Evolutionary conservation across 2,113 vertebrate species (phyloP).

Genomic region (Engystomops pustulosus): DNA sequence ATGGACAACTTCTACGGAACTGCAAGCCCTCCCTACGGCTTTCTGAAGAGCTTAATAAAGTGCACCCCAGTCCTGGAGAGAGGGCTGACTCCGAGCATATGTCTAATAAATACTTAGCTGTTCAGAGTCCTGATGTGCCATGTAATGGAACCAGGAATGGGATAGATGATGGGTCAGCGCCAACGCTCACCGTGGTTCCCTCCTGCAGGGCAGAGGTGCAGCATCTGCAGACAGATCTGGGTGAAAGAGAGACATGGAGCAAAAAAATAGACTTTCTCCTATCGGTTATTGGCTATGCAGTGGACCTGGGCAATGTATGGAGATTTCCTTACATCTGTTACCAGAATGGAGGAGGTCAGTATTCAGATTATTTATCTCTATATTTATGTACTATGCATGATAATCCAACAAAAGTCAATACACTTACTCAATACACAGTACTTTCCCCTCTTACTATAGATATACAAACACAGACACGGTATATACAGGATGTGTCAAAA

Average conservation of each 20-base stretch:
- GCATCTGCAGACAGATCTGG: slow-evolving; percentile 62
- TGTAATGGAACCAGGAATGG: slow-evolving; percentile 66
- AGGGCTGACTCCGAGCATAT: slow-evolving; percentile 77
- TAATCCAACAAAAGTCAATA: too few relatives aligned
- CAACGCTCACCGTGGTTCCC: slow-evolving; percentile 82
- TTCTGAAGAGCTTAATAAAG: slow-evolving; percentile 64
- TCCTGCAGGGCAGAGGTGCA: slow-evolving; percentile 72
- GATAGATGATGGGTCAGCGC: slow-evolving; percentile 72
- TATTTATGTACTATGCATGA: too few relatives aligned
- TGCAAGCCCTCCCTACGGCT: slow-evolving; percentile 62
- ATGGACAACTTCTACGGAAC: slow-evolving; percentile 73
- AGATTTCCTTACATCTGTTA: slow-evolving; percentile 98
- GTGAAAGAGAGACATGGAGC: slow-evolving; percentile 89
- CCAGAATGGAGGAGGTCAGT: slow-evolving; percentile 97
- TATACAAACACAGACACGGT: too few relatives aligned
- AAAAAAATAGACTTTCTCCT: slow-evolving; percentile 98
- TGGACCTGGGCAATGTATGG: slow-evolving; percentile 98
- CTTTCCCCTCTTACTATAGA: too few relatives aligned
- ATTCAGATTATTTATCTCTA: background rate
- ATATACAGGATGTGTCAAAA: too few relatives aligned
- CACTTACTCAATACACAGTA: too few relatives aligned
- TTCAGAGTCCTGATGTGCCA: slow-evolving; percentile 74
- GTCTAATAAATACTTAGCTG: slow-evolving; percentile 85
- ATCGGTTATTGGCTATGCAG: slow-evolving; percentile 95
- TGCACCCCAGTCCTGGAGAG: slow-evolving; percentile 63